Percentiles rank a stretch among this genome's conserved stretches.
phyloP scores from a whole-genome alignment of 1,140 invertebrate species.

The Chymomyza costata region DNA sequence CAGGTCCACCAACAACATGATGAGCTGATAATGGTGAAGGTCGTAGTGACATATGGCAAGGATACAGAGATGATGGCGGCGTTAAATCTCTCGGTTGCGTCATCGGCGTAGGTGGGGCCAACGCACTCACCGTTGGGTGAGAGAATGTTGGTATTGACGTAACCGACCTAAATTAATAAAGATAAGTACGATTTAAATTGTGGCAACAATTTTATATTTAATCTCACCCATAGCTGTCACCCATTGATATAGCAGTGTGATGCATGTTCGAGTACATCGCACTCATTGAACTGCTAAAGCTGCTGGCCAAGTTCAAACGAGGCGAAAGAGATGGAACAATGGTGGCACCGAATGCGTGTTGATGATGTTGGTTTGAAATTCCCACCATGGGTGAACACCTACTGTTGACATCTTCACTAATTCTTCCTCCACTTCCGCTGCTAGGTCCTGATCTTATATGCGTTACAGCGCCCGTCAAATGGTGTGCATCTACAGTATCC shows the following conservation, averaged over 20 bases:
- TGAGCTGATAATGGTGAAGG: slow-evolving; percentile 39
- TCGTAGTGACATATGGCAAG: slow-evolving; percentile 66
- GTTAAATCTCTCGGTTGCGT: slow-evolving; percentile 64
- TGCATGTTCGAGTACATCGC: slow-evolving; percentile 71
- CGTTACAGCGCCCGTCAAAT: slow-evolving; percentile 18
- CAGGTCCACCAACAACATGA: slow-evolving; percentile 19
- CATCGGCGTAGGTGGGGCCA: slow-evolving; percentile 55
- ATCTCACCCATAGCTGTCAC: slow-evolving; percentile 65
- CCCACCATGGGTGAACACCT: slow-evolving; percentile 17
- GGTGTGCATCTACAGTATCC: slow-evolving; percentile 26
- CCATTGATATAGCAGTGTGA: slow-evolving; percentile 58
- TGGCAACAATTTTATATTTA: neutral
- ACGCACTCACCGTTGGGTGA: slow-evolving; percentile 49
- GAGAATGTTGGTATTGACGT: slow-evolving; percentile 57
- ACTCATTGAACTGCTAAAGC: slow-evolving; percentile 63
- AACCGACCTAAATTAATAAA: slow-evolving; percentile 39
- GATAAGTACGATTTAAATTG: no score
- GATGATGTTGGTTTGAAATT: slow-evolving; percentile 30
- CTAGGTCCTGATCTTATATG: slow-evolving; percentile 7
- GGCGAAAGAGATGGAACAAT: slow-evolving; percentile 61
- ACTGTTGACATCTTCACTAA: slow-evolving; percentile 12
- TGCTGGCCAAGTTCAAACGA: slow-evolving; percentile 61
- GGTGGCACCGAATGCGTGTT: slow-evolving; percentile 17
- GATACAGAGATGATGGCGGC: slow-evolving; percentile 63
- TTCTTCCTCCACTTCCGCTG: neutral